Evolutionary conservation across 1,140 invertebrate species (phyloP), one percentile per base, ranked within the genome.

Genomic region (Scaptomyza hsui): DNA sequence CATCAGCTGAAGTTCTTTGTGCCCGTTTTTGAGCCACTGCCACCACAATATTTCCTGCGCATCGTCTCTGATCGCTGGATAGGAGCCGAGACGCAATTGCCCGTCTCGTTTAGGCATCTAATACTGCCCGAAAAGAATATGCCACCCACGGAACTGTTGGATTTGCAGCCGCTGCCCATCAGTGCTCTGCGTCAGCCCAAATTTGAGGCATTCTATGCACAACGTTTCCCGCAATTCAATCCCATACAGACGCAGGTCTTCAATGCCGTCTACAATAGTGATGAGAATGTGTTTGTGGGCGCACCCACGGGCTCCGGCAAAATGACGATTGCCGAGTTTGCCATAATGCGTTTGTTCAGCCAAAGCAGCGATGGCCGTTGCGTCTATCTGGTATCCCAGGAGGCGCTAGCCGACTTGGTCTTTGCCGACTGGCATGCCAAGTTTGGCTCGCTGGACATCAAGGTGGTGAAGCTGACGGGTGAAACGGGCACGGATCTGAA

Each of bases 221-320:
- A 97, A 4, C 95, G 95, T 69, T 98, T 99, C 86, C 95, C 95
- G 10, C 97, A 98, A 91, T 99, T 99, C 91, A 99, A 99, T 93
- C 98, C 99, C 0, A 99, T 99, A 72, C 99, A 99, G 91, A 99
- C 99, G 0, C 99, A 99, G 93, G 98, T 99, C 3, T 99, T 99
- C 91, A 99, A 99, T 91, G 97, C 98, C 0, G 95, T 99, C 0
- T 99, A 99, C 92, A 99, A 99, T 92, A 97, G 96, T 12, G 98
- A 99, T 92, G 99, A 99, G 81, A 99, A 99, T 92, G 97, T 99
- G 1, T 99, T 99, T 91, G 95, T 99, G 63, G 99, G 98, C 5
- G 98, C 99, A 0, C 99, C 99, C 1, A 97, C 98, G 10, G 99
- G 99, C 0, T 98, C 97, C 1, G 98, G 98, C 0, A 99, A 99